Evolutionary conservation across 1,140 invertebrate genomes (phyloP).

Genomic region (Carcinoscorpius rotundicauda): DNA sequence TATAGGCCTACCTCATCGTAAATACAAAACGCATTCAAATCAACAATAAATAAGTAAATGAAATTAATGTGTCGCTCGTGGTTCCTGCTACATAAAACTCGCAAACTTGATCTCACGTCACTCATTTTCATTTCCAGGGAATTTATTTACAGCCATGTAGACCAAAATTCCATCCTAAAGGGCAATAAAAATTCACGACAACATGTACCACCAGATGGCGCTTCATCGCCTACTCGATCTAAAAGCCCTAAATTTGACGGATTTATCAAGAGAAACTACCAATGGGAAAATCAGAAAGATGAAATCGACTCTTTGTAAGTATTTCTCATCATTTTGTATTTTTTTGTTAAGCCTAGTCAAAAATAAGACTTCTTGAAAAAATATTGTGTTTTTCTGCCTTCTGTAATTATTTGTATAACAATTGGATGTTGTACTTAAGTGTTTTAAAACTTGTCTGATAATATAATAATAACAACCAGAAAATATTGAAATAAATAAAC

Average conservation of each 20-base stretch:
- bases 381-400: no score
- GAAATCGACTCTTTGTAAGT: slow-evolving; percentile 20
- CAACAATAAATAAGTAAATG: background rate
- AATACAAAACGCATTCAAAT: no score
- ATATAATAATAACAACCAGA: no score
- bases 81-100: background rate
- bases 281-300: slow-evolving; percentile 19
- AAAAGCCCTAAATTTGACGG: slow-evolving; percentile 19
- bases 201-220: slow-evolving; percentile 25
- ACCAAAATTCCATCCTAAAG: slow-evolving; percentile 13
- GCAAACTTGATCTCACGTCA: no score
- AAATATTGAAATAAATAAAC: no score
- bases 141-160: slow-evolving; percentile 13
- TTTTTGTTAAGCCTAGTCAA: background rate
- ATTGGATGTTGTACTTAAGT: no score
- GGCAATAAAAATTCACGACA: slow-evolving; percentile 17
- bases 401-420: no score
- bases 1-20: no score
- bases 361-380: no score
- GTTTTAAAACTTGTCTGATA: no score
- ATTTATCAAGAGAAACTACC: slow-evolving; percentile 12
- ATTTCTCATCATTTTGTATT: background rate
- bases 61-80: background rate
- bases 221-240: slow-evolving; percentile 22
- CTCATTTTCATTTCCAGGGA: slow-evolving; percentile 6